These are phyloP conservation scores for Haliclystus octoradiatus DNA, from an alignment of 30 jellyfish, hydroid and myxozoan genomes.

Conservation along the genomic window DNA sequence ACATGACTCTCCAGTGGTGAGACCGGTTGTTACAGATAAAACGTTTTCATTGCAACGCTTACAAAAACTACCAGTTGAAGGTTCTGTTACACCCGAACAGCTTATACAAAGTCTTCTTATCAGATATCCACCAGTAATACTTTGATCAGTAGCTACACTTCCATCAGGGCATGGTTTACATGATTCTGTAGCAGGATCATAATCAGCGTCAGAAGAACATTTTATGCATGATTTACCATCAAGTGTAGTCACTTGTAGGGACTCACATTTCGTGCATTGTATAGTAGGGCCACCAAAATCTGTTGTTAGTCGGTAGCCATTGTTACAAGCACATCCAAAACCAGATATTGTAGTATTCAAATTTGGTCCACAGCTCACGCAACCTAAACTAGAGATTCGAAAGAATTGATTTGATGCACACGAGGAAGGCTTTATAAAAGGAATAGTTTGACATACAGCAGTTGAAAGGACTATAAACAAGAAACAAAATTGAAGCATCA, in stretches of 20 bases:
- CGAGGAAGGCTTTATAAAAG: constrained; percentile 39
- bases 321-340: constrained; percentile 61
- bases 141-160: constrained; percentile 30
- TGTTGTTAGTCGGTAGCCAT: constrained; percentile 35
- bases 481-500: no score
- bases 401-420: constrained; percentile 47
- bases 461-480: no score
- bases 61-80: constrained; percentile 29
- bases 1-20: constrained; percentile 41
- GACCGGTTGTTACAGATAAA: constrained; percentile 24
- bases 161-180: constrained; percentile 24
- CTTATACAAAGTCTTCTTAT: constrained; percentile 34
- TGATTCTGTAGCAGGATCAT: constrained; percentile 23
- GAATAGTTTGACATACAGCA: not conserved
- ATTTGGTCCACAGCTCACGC: constrained; percentile 60
- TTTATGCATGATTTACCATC: constrained; percentile 75
- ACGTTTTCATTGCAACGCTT: constrained; percentile 57
- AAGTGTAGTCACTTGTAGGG: constrained; percentile 25
- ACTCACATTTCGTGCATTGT: constrained; percentile 42
- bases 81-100: constrained; percentile 53
- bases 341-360: constrained; percentile 44
- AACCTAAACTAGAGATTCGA: constrained; percentile 68
- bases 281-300: constrained; percentile 46
- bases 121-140: constrained; percentile 22
- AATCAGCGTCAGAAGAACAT: constrained; percentile 26